phyloP scores from a whole-genome alignment of 2,113 vertebrate species.

The Megaleporinus macrocephalus region DNA sequence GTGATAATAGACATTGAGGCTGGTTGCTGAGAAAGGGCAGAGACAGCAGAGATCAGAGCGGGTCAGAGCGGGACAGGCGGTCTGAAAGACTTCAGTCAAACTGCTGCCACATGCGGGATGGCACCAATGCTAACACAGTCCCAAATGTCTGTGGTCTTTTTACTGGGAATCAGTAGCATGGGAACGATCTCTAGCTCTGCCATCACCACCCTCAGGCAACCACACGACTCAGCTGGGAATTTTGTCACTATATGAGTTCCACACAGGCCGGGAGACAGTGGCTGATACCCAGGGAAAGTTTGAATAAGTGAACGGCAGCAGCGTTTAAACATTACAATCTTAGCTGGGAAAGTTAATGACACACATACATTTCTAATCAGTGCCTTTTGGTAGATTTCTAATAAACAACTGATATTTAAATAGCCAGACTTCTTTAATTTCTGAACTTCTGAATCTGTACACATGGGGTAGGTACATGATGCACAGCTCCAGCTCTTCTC shows the following conservation, averaged over 20 bases:
- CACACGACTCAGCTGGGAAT: slow-evolving; percentile 3
- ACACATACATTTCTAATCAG: too few relatives aligned
- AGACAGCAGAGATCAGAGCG: background rate
- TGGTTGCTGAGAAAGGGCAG: background rate
- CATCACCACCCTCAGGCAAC: slow-evolving; percentile 31
- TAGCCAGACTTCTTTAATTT: too few relatives aligned
- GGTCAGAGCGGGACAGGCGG: background rate
- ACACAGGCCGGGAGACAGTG: background rate
- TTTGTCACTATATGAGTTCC: background rate
- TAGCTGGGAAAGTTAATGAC: too few relatives aligned
- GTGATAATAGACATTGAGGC: background rate
- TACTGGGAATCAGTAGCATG: slow-evolving; percentile 11
- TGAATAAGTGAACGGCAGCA: background rate
- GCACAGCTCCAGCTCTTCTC: too few relatives aligned
- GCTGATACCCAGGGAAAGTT: background rate
- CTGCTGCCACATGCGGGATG: slow-evolving; percentile 31
- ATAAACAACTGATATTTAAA: too few relatives aligned
- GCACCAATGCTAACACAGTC: slow-evolving; percentile 23
- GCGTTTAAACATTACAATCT: background rate
- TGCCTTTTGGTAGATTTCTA: too few relatives aligned
- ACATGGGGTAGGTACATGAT: too few relatives aligned
- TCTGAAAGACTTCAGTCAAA: slow-evolving; percentile 27
- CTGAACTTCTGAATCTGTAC: too few relatives aligned
- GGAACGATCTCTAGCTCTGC: background rate
- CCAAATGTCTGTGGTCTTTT: slow-evolving; percentile 41